A percentile compares a stretch with the other conserved stretches of the same genome.
phyloP scores from a whole-genome alignment of 2,113 vertebrate genomes.

The Hypocryptadius cinnamomeus region DNA sequence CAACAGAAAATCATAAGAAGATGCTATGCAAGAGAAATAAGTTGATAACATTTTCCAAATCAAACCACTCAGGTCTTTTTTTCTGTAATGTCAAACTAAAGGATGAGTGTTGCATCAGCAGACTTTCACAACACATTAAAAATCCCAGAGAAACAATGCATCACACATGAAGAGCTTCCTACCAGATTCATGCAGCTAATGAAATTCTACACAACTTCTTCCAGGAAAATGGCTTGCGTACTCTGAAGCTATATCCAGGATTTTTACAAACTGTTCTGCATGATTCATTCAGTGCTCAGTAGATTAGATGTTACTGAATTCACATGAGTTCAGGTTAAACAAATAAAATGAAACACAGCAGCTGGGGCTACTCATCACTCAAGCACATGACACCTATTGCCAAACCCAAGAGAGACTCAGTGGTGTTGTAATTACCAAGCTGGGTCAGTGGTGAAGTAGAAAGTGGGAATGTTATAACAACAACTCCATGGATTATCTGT shows the following conservation, averaged over 20 bases:
- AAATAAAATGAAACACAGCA: slow-evolving; percentile 48
- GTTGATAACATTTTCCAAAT: slow-evolving; percentile 13
- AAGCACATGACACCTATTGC: slow-evolving; percentile 31
- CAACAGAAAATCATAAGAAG: neutral
- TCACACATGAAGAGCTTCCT: slow-evolving; percentile 22
- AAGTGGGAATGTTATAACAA: neutral
- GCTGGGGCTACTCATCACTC: slow-evolving; percentile 48
- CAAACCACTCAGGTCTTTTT: neutral
- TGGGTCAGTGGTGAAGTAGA: slow-evolving; percentile 26
- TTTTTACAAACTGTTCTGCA: slow-evolving; percentile 45
- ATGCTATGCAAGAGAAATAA: neutral
- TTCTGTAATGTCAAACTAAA: slow-evolving; percentile 1
- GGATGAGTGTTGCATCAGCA: neutral
- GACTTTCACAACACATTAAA: slow-evolving; percentile 36
- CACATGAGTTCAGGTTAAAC: slow-evolving; percentile 35
- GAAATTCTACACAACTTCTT: slow-evolving; percentile 19
- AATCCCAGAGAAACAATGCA: slow-evolving; percentile 5
- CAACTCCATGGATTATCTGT: neutral
- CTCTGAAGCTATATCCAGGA: neutral
- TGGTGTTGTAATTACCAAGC: slow-evolving; percentile 3
- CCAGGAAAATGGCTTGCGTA: slow-evolving; percentile 16
- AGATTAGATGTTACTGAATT: slow-evolving; percentile 55
- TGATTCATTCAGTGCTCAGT: neutral
- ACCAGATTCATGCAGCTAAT: slow-evolving; percentile 16
- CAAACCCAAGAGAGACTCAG: neutral